phyloP scores from a whole-genome alignment of 2,797 vertebrate species.

The Simalia tracyae region DNA sequence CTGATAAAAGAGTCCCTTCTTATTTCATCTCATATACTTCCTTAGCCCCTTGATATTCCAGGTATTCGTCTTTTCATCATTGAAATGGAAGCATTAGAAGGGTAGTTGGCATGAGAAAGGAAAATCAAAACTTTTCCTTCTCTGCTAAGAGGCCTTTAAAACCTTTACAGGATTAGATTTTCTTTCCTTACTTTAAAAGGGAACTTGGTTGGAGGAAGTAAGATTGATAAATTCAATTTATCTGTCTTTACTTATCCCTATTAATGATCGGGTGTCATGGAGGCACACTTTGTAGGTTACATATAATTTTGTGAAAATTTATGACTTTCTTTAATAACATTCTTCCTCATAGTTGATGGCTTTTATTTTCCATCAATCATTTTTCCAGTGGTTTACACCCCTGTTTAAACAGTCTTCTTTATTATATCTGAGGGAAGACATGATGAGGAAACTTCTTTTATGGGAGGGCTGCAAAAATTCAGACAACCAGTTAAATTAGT shows the following conservation, averaged over 20 bases:
- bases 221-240: not conserved
- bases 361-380: not conserved
- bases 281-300: not conserved
- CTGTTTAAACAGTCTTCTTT: not conserved
- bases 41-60: not conserved
- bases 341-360: not conserved
- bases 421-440: not conserved
- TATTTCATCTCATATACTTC: not conserved
- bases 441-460: not conserved
- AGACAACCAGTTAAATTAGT: not conserved
- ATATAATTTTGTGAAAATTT: not conserved
- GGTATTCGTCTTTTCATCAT: no score
- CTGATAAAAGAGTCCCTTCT: not conserved
- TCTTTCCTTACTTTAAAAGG: not conserved
- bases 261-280: not conserved
- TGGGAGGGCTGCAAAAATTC: not conserved
- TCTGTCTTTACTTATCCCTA: not conserved
- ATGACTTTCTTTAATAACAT: not conserved
- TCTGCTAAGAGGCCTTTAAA: not conserved
- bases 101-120: not conserved
- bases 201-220: not conserved
- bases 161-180: not conserved
- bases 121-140: not conserved
- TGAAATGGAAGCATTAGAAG: not conserved
- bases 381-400: not conserved